Conservation (phyloP, 2,888 invertebrate species). For the Epirrhoe tristata region DNA sequence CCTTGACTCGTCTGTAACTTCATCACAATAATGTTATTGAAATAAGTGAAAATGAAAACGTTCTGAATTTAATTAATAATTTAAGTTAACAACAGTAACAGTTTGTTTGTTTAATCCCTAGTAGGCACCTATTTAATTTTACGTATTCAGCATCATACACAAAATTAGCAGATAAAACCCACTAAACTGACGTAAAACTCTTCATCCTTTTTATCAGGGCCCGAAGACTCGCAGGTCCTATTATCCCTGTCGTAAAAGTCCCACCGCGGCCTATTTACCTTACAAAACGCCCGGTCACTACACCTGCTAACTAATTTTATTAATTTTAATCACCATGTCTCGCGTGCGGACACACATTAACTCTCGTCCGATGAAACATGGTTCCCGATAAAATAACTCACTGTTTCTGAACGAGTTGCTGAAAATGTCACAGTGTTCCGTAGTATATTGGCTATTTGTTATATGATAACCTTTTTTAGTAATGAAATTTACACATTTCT, state of each 20-base stretch:
- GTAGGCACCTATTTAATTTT: neutral
- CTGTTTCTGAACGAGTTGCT: constrained; percentile 32
- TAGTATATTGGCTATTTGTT: constrained; percentile 17
- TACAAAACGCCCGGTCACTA: constrained; percentile 46
- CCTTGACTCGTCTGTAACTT: neutral
- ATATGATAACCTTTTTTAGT: too few relatives aligned
- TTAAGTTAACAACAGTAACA: neutral
- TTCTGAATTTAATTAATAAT: neutral
- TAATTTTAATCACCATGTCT: constrained; percentile 80
- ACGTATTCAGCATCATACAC: constrained; percentile 20
- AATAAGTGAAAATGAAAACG: neutral
- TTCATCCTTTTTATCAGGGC: constrained; percentile 27
- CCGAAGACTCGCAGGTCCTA: constrained; percentile 29
- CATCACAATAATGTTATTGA: neutral
- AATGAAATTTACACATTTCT: too few relatives aligned
- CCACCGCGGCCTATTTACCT: constrained; percentile 51
- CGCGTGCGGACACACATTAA: constrained; percentile 81
- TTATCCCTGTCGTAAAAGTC: constrained; percentile 26
- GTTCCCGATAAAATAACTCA: constrained; percentile 72
- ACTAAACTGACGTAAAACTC: constrained; percentile 26
- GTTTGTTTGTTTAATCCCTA: neutral
- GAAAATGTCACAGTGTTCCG: constrained; percentile 33
- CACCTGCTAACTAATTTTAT: constrained; percentile 74
- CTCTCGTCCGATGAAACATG: constrained; percentile 72
- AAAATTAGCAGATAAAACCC: constrained; percentile 19